Evolutionary conservation across 2,113 vertebrate species (phyloP), one percentile per base, ranked within the genome.

Genomic region (Xyrauchen texanus): DNA sequence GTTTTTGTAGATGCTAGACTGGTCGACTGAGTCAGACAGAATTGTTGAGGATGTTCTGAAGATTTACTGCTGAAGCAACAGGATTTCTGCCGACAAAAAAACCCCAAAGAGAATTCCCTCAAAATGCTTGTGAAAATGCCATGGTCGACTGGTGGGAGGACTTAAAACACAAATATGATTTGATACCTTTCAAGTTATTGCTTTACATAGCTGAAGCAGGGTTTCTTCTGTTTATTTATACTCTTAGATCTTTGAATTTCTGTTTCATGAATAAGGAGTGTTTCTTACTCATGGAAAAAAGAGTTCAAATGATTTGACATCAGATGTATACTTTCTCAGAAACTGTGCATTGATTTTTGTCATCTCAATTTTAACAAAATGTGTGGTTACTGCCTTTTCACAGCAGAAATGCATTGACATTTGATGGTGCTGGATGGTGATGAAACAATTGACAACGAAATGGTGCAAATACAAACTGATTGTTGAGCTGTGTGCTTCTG

Each of bases 61-160:
- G 82, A 84, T 81, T 74, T 81, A 81, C 49, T 60, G 82, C 79
- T 81, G 75, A 78, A 81, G 64, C 21, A 12, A 66, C 65, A 8
- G 49, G 69, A 75, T 81, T 81, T 69, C 8, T 63, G 70, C 82
- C 81, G 82, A 81, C 52, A 44, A 77, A 65, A 80, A 80, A 76
- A n/a, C 21, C 21, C 21, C 73, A 68, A 62, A 12, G 44, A 64
- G 16, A 5, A 11, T 62, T 67, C 21, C n/a, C 11, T 68, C 7
- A 65, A 76, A 76, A 21, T 10, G 62, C 68, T 49, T 68, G 63
- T 16, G 42, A 51, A 78, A 21, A 51, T 60, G 72, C 68, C 66
- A 60, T 61, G 66, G 11, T 60, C 52, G 52, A 80, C 52, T 68
- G 42, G 65, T 51, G n/a, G 4, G 34, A 62, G 34, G 55, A 69